Percentiles rank a stretch among this genome's conserved stretches.
Conservation (phyloP, 2,797 vertebrate genomes). For the Trichosurus vulpecula region DNA sequence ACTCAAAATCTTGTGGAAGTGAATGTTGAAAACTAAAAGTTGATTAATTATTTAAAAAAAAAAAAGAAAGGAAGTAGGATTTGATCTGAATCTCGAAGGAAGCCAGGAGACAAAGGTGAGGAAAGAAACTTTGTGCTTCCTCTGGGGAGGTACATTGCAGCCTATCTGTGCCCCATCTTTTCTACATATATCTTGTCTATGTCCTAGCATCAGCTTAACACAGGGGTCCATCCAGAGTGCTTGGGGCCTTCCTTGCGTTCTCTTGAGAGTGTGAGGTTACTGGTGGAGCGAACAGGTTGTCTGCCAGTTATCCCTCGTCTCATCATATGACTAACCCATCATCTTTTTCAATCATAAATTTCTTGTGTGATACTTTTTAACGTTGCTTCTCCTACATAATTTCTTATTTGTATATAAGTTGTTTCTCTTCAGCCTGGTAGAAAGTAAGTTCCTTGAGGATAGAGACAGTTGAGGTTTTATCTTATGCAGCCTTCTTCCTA, state of each 20-base stretch:
- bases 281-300: background rate
- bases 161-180: background rate
- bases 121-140: background rate
- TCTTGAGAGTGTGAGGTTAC: background rate
- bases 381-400: background rate
- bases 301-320: background rate
- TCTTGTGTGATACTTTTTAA: background rate
- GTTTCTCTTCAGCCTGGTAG: background rate
- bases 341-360: background rate
- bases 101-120: background rate
- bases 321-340: background rate
- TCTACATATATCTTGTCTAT: background rate
- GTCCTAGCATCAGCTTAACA: background rate
- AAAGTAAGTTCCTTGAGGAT: background rate
- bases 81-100: background rate
- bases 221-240: background rate
- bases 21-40: too few relatives aligned
- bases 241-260: background rate
- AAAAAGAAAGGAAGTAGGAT: too few relatives aligned
- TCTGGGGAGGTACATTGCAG: background rate
- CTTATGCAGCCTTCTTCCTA: background rate
- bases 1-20: too few relatives aligned
- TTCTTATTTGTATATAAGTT: background rate
- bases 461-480: background rate
- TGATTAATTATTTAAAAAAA: too few relatives aligned